Base-by-base conservation (phyloP, 2,888 invertebrate species). In the Leucophora obtusa region DNA sequence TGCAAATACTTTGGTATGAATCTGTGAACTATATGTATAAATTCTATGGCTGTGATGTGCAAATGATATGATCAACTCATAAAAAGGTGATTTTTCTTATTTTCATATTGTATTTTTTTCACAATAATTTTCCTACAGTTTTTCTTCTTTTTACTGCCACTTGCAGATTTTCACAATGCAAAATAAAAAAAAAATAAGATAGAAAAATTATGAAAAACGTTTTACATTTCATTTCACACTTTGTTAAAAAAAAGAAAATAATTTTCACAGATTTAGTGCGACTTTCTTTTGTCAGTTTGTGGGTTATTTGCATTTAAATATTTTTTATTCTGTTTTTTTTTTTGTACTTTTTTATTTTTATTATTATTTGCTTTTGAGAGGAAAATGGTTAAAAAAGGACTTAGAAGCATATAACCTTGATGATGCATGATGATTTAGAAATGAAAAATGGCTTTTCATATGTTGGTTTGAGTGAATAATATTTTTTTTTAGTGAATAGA, bases 191-290 rank as follows among this genome's bases (percentile, higher is more conserved):
- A 11, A 7, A 65, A 58, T 56, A 18, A 58, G n/a, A 15, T 28
- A 66, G 21, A 10, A 38, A 38, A 68, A 53, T 51, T 53, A 17
- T 18, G 6, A 35, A 62, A 71, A 68, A 72, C 38, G 62, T 56
- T 75, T 79, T 79, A 65, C 78, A 71, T 74, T 77, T 82, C 80
- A 78, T 75, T 83, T 80, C 74, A 80, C 83, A 75, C 82, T 82
- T 74, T 80, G 70, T 73, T 56, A 35, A 14, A 50, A 66, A 17
- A 60, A 63, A 51, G 15, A 56, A 68, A 74, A 74, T 62, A 50
- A 75, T 78, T 79, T 79, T 74, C 71, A 76, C 79, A 79, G 74
- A 79, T 79, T 79, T 63, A 24, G 66, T 59, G 51, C 47, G 56
- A 59, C 65, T 58, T 62, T 70, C 59, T 72, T 81, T 78, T 79